These are phyloP conservation scores for Dicrostonyx torquatus DNA, from an alignment of 2,797 vertebrate species.

Conservation along the genomic window DNA sequence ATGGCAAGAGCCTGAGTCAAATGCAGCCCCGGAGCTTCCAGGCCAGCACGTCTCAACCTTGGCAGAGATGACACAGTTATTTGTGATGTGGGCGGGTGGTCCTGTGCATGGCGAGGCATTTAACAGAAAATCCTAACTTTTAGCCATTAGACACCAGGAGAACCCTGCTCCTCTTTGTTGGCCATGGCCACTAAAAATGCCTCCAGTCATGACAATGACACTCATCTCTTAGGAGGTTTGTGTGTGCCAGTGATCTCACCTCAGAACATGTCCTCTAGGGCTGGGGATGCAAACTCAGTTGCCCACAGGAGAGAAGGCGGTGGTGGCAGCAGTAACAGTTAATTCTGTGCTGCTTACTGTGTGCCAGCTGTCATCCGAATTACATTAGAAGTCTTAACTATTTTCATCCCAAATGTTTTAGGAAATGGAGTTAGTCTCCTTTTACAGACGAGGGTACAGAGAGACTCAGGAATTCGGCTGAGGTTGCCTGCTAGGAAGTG, in stretches of 20 bases:
- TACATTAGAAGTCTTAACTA: not conserved
- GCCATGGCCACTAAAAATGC: not conserved
- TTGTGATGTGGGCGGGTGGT: not conserved
- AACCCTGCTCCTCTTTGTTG: not conserved
- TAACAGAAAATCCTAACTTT: not conserved
- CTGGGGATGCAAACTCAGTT: not conserved
- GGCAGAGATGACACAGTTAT: not conserved
- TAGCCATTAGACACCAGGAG: not conserved
- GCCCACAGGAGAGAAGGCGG: not conserved
- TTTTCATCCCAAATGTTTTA: not conserved
- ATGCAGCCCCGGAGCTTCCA: not conserved
- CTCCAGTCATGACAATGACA: not conserved
- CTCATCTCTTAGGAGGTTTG: not conserved
- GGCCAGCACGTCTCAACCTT: not conserved
- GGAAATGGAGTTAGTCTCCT: not conserved
- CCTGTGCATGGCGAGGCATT: not conserved
- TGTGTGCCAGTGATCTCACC: not conserved
- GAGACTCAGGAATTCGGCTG: not conserved
- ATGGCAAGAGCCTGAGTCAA: not conserved
- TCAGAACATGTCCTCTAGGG: not conserved
- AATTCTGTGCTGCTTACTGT: not conserved
- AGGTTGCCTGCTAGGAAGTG: not conserved
- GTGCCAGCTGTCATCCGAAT: not conserved
- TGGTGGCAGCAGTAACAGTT: not conserved
- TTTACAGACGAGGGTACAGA: not conserved